phyloP scores from a whole-genome alignment of 2,113 vertebrate species.

The Chionodraco myersi region DNA sequence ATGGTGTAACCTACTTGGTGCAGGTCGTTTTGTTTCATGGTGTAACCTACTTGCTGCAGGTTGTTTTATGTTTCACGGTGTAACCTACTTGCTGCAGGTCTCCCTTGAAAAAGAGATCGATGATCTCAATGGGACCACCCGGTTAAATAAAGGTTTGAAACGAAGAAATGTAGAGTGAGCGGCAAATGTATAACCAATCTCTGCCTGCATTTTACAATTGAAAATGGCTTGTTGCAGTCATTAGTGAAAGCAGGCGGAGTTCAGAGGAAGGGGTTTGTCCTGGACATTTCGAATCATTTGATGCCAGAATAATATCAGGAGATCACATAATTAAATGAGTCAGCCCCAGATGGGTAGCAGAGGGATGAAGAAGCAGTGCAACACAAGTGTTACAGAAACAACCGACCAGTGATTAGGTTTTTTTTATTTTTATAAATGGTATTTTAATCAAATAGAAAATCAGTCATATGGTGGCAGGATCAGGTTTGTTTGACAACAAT shows the following conservation, averaged over 20 bases:
- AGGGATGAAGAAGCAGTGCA: neutral
- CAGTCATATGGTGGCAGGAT: neutral
- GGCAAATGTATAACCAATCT: neutral
- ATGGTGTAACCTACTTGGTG: too few species aligned
- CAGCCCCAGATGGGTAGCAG: neutral
- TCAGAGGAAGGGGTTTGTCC: neutral
- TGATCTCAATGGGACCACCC: too few species aligned
- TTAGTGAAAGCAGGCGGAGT: neutral
- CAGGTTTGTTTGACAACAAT: conserved; percentile 26
- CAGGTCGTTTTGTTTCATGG: too few species aligned
- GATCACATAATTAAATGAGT: neutral
- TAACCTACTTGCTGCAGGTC: too few species aligned
- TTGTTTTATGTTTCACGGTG: too few species aligned
- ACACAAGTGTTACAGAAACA: neutral
- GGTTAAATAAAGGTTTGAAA: too few species aligned
- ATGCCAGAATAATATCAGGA: neutral
- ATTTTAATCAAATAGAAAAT: neutral
- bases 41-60: too few species aligned
- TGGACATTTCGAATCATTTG: neutral
- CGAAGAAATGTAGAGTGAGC: neutral
- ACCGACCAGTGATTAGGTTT: neutral
- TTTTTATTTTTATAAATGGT: neutral
- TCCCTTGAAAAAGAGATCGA: too few species aligned
- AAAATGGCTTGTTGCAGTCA: conserved; percentile 3
- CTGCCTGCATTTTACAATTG: neutral